Evolutionary conservation across 1,140 invertebrate species (phyloP).

Genomic region (Trichonephila clavipes): DNA sequence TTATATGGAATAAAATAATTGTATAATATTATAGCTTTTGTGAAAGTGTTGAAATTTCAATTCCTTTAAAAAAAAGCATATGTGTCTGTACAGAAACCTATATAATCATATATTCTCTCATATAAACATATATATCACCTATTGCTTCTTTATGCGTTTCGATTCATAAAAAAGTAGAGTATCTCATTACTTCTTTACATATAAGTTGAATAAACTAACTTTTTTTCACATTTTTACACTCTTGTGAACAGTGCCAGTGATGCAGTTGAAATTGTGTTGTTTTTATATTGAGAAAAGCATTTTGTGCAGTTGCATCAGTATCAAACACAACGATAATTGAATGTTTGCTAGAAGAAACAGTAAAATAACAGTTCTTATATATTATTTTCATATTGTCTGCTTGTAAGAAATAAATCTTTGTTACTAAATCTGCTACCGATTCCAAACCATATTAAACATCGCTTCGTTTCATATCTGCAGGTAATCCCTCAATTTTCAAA

Average conservation of each 20-base stretch:
- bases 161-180: conserved; percentile 66
- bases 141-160: conserved; percentile 57
- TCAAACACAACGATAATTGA: conserved; percentile 77
- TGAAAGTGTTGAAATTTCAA: conserved; percentile 46
- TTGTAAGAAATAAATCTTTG: conserved; percentile 74
- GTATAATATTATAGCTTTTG: neutral
- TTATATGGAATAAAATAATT: neutral
- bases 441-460: conserved; percentile 77
- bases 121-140: conserved; percentile 43
- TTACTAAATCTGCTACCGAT: conserved; percentile 72
- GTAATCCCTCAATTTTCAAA: conserved; percentile 76
- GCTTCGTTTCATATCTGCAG: conserved; percentile 74
- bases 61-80: conserved; percentile 55
- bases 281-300: conserved; percentile 77
- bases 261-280: conserved; percentile 77
- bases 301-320: conserved; percentile 77
- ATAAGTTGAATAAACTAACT: conserved; percentile 51
- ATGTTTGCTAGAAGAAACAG: conserved; percentile 66
- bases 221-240: conserved; percentile 65
- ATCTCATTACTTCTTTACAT: conserved; percentile 29
- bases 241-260: conserved; percentile 62
- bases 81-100: conserved; percentile 42
- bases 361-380: conserved; percentile 61
- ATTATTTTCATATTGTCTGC: conserved; percentile 39
- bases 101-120: conserved; percentile 56